Evolutionary conservation across 2,888 invertebrate species (phyloP).

Genomic region (Rhagonycha lutea): DNA sequence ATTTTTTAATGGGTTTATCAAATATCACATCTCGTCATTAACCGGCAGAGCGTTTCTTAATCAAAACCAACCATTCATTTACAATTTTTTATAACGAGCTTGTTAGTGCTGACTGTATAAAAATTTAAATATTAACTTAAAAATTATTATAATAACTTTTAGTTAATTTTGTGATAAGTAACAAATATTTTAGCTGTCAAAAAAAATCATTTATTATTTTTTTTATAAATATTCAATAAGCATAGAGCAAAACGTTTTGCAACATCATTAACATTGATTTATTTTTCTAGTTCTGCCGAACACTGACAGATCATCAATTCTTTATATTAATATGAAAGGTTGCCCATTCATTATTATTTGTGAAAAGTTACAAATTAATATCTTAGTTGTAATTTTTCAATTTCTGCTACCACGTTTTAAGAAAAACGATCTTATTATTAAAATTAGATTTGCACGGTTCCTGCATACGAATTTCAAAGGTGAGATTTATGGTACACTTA

Average conservation of each 20-base stretch:
- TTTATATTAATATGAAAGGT: not conserved
- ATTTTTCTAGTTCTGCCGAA: not conserved
- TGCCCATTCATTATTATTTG: not conserved
- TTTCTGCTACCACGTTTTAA: not conserved
- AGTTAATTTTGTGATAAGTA: not conserved
- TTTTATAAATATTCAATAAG: not conserved
- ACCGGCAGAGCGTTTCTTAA: not conserved
- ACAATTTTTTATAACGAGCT: not conserved
- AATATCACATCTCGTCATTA: slow-evolving; percentile 1
- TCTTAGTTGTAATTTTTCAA: not conserved
- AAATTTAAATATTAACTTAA: not conserved
- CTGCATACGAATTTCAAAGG: not conserved
- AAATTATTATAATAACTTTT: not conserved
- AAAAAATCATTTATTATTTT: not conserved
- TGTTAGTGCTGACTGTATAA: not conserved
- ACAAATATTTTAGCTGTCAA: not conserved
- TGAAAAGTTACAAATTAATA: not conserved
- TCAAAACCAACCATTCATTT: not conserved
- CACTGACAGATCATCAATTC: not conserved
- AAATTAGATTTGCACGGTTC: not conserved
- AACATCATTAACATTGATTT: not conserved
- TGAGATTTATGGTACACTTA: not conserved
- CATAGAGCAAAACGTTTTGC: not conserved
- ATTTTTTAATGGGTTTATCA: not conserved
- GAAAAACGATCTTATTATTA: not conserved